phyloP scores from a whole-genome alignment of 2,797 vertebrate genomes.

The Meda fulgida region DNA sequence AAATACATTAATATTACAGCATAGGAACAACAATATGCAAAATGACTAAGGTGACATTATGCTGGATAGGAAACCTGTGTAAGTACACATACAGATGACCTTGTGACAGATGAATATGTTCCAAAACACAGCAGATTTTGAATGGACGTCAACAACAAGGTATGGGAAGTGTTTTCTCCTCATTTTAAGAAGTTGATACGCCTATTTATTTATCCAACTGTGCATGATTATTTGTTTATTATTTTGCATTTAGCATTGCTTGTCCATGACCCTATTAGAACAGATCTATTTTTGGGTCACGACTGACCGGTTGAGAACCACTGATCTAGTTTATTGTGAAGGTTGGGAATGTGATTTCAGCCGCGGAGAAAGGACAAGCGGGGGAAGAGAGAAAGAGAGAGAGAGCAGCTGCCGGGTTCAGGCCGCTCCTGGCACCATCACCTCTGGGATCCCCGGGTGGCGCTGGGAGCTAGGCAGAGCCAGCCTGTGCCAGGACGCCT shows the following conservation, averaged over 20 bases:
- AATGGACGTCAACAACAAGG: neutral
- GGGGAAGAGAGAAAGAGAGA: neutral
- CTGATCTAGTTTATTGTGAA: neutral
- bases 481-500: conserved; percentile 48
- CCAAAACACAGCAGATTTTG: neutral
- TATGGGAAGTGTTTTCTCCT: neutral
- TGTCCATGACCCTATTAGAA: neutral
- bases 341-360: conserved; percentile 13
- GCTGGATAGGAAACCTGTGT: neutral
- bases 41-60: neutral
- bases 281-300: neutral
- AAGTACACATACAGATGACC: neutral
- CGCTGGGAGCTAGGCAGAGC: conserved; percentile 29
- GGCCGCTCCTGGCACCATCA: conserved; percentile 59
- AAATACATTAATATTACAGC: neutral
- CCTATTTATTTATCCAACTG: neutral
- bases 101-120: too few relatives aligned
- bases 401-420: conserved; percentile 29
- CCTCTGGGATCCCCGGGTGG: conserved; percentile 35
- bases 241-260: neutral
- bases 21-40: neutral
- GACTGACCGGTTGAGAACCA: neutral
- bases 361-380: neutral
- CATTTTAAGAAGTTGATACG: neutral
- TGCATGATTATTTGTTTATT: neutral